Evolutionary conservation across 2,888 invertebrate genomes (phyloP).

Genomic region (Microchrysa polita): DNA sequence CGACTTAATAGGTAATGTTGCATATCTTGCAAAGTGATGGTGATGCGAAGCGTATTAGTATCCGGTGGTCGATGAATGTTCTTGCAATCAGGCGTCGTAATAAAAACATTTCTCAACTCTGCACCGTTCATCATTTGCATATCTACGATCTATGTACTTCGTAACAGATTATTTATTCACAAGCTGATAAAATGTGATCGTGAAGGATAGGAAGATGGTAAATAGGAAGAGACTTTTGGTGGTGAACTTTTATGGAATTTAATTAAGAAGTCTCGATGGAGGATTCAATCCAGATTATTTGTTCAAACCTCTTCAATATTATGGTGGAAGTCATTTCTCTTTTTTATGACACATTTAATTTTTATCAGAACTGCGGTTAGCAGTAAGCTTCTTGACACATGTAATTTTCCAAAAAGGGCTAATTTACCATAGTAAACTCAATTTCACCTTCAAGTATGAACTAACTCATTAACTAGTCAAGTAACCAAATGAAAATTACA

Average conservation of each 20-base stretch:
- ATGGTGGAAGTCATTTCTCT: no score
- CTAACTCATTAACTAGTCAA: background rate
- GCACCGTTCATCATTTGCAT: slow-evolving; percentile 26
- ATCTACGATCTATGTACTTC: slow-evolving; percentile 32
- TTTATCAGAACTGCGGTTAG: no score
- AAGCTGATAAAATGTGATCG: slow-evolving; percentile 12
- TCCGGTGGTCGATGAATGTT: slow-evolving; percentile 43
- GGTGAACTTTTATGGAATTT: no score
- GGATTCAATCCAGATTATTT: no score
- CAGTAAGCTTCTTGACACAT: no score
- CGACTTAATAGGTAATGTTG: slow-evolving; percentile 33
- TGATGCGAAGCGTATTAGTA: slow-evolving; percentile 42
- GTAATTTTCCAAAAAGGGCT: no score
- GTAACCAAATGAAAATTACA: background rate
- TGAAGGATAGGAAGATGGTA: background rate
- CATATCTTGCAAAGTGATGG: slow-evolving; percentile 32
- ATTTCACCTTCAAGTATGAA: no score
- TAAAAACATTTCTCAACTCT: slow-evolving; percentile 32
- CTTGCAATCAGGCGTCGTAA: slow-evolving; percentile 31
- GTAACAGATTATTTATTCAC: slow-evolving; percentile 26
- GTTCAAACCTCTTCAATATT: no score
- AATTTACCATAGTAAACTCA: no score
- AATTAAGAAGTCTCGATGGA: no score
- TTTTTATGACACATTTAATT: no score
- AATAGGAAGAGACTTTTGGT: background rate